A percentile compares a stretch with the other conserved stretches of the same genome.
These are phyloP conservation scores for Herpetotheres cachinnans DNA, from an alignment of 2,113 vertebrate species.

Conservation along the genomic window DNA sequence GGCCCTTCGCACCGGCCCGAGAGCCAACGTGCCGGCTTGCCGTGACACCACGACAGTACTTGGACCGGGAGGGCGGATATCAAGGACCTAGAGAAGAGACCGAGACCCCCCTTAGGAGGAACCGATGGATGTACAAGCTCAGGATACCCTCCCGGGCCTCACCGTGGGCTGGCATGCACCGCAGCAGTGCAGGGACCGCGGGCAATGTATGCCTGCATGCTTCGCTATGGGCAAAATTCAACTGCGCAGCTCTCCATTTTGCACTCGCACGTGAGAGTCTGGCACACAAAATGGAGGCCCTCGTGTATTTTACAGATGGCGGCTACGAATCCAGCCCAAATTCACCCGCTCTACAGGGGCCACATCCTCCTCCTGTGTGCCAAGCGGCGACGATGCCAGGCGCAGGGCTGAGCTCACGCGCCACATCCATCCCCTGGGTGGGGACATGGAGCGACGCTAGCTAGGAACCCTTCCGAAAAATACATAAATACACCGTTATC, in stretches of 20 bases:
- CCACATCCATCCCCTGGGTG: not conserved
- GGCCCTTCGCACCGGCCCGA: fast-evolving
- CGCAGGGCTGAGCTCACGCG: fast-evolving
- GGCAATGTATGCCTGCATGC: fast-evolving
- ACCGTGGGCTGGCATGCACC: fast-evolving
- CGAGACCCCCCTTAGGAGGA: not conserved
- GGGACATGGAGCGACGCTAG: fast-evolving
- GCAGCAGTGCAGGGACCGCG: fast-evolving
- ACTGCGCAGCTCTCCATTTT: conserved; percentile 30
- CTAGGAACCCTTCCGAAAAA: not conserved
- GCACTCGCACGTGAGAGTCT: not conserved
- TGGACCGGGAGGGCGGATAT: fast-evolving
- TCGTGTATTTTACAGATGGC: not conserved
- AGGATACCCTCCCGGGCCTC: not conserved
- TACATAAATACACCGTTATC: not conserved
- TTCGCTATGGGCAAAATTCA: not conserved
- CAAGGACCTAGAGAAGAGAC: not conserved
- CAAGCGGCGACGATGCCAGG: fast-evolving
- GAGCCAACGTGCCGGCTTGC: not conserved
- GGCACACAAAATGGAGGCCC: conserved; percentile 63
- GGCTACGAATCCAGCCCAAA: not conserved
- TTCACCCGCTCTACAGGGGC: fast-evolving
- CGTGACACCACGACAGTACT: fast-evolving
- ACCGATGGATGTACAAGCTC: not conserved
- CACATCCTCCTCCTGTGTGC: not conserved